Percentiles rank a stretch among this genome's conserved stretches.
Conservation (phyloP, 1,140 invertebrate species). For the Hesperophylax magnus region DNA sequence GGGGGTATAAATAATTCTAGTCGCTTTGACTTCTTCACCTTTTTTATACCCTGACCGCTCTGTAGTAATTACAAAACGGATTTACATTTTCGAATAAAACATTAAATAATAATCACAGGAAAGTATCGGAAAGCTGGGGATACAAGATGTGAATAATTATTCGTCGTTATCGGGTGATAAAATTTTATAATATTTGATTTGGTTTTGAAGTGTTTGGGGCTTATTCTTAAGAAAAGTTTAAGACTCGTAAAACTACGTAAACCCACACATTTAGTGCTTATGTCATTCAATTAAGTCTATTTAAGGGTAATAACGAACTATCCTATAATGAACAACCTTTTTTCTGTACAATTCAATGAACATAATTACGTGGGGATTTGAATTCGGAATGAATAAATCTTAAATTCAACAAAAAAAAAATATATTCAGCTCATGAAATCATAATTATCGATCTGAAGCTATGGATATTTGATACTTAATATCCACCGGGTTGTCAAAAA, state of each 20-base stretch:
- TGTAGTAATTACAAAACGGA: constrained; percentile 6
- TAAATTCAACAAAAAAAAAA: no score
- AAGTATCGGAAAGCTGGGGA: neutral
- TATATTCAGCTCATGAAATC: no score
- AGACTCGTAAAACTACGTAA: neutral
- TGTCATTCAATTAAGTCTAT: no score
- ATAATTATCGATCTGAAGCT: no score
- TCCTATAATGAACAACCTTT: no score
- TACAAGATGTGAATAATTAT: constrained; percentile 13
- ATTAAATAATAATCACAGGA: constrained; percentile 25
- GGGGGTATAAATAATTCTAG: constrained; percentile 24
- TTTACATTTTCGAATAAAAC: neutral
- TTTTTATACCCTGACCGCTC: neutral
- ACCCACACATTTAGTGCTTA: no score
- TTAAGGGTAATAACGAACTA: no score
- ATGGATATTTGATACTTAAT: no score
- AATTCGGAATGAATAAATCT: no score
- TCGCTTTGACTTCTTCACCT: neutral
- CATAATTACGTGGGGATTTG: no score
- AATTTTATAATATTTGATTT: neutral
- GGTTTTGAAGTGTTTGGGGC: neutral
- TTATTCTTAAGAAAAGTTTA: neutral
- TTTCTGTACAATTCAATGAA: no score
- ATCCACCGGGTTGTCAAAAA: no score
- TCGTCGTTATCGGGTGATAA: neutral